phyloP scores from a whole-genome alignment of 2,113 vertebrate genomes.

The Crypturellus undulatus region DNA sequence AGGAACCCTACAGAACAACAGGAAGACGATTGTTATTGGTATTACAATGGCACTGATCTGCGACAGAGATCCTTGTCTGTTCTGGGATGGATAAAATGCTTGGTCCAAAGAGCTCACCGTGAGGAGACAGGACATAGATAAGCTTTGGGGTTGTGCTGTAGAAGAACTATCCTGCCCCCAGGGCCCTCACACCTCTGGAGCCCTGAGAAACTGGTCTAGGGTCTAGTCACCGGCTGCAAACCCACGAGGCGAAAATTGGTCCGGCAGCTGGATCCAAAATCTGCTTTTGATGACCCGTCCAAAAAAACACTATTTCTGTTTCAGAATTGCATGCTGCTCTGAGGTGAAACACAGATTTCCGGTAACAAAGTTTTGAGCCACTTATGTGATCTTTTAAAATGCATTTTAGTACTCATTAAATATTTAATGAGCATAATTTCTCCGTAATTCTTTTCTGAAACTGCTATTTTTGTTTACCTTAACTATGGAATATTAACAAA shows the following conservation, averaged over 20 bases:
- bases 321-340: background rate
- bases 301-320: background rate
- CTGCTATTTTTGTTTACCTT: background rate
- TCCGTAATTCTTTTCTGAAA: background rate
- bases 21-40: background rate
- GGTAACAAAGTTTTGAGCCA: background rate
- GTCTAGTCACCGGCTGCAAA: accelerated
- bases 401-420: background rate
- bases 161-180: background rate
- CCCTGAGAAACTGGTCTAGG: background rate
- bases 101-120: background rate
- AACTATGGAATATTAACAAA: background rate
- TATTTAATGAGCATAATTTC: background rate
- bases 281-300: too few species aligned
- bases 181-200: background rate
- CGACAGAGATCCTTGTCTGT: background rate
- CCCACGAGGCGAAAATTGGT: background rate
- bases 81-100: background rate
- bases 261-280: background rate
- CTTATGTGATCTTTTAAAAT: background rate
- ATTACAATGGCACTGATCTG: background rate
- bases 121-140: background rate
- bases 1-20: background rate
- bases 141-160: accelerated
- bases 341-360: background rate